phyloP scores from a whole-genome alignment of 2,888 invertebrate species.

The Palloptera scutellata region DNA sequence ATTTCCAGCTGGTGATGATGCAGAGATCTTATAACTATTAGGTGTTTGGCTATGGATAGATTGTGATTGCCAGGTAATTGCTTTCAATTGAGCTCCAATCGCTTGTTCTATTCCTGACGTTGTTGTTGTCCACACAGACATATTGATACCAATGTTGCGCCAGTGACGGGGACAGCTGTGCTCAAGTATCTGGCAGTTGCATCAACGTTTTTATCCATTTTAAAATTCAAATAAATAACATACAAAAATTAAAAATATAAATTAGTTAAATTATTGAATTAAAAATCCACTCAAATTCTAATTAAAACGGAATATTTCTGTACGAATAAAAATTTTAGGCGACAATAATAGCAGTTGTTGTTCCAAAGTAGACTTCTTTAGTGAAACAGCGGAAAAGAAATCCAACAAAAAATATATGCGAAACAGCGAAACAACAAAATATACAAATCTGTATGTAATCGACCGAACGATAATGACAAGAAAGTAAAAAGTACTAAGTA shows the following conservation, averaged over 20 bases:
- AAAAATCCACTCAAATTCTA: too few species aligned
- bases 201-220: conserved; percentile 20
- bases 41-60: conserved; percentile 21
- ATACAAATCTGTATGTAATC: too few species aligned
- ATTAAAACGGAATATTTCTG: too few species aligned
- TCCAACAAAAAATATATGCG: too few species aligned
- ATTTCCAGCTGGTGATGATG: conserved; percentile 12
- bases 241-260: background rate
- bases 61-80: conserved; percentile 29
- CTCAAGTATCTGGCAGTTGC: conserved; percentile 1
- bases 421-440: too few species aligned
- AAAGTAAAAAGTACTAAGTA: too few species aligned
- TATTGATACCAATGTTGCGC: conserved; percentile 34
- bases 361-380: too few species aligned
- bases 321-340: too few species aligned
- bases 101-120: conserved; percentile 67
- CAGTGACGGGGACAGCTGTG: conserved; percentile 5
- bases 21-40: conserved; percentile 13
- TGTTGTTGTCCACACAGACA: conserved; percentile 78
- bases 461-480: too few species aligned
- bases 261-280: background rate
- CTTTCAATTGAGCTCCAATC: conserved; percentile 40
- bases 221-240: conserved; percentile 21
- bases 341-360: too few species aligned
- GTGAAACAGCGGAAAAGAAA: too few species aligned